phyloP scores from a whole-genome alignment of 2,113 vertebrate species.

The Datnioides undecimradiatus region DNA sequence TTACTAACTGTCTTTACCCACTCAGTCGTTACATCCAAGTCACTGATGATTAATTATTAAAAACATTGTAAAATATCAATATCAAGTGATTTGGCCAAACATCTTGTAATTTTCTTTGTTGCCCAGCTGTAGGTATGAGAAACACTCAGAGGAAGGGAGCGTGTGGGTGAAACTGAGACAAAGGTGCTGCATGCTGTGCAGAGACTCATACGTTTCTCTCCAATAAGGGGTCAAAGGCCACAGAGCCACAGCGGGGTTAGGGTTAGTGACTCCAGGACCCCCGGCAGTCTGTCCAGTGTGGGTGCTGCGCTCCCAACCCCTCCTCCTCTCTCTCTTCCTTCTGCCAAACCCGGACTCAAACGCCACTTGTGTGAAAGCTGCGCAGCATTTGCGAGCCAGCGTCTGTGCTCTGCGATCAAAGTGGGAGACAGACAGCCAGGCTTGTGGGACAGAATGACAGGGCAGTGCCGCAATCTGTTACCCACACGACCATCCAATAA shows the following conservation, averaged over 20 bases:
- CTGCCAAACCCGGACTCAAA: constrained; percentile 7
- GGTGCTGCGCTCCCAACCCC: background rate
- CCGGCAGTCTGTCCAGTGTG: constrained; percentile 10
- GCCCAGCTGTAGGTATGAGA: too few relatives aligned
- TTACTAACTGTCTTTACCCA: too few relatives aligned
- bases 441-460: constrained; percentile 28
- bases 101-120: too few relatives aligned
- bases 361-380: constrained; percentile 10
- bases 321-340: constrained; percentile 8
- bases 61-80: too few relatives aligned
- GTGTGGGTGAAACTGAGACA: background rate
- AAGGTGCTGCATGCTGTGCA: background rate
- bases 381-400: background rate
- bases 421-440: constrained; percentile 38
- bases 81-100: too few relatives aligned
- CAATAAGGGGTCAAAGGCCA: constrained; percentile 3
- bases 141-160: background rate
- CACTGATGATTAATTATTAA: too few relatives aligned
- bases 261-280: constrained; percentile 31
- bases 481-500: constrained; percentile 36
- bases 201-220: background rate
- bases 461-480: constrained; percentile 51
- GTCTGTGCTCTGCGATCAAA: constrained; percentile 20
- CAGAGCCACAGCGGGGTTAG: constrained; percentile 30
- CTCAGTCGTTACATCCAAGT: too few relatives aligned